Conservation (phyloP, 2,797 vertebrate species). For the Halcyon chelicuti region DNA sequence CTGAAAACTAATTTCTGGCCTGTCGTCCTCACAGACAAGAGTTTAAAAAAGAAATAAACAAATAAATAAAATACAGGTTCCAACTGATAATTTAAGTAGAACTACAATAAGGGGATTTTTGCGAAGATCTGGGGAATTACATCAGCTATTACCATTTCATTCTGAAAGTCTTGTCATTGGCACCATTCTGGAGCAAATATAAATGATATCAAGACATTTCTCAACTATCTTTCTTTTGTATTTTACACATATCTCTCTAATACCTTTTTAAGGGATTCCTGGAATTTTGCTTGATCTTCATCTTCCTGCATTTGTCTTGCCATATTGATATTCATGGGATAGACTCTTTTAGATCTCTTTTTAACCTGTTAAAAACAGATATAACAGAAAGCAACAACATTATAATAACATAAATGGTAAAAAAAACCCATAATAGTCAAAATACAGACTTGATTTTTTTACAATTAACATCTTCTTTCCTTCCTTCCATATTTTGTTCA, state of each 20-base stretch:
- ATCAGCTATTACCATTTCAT: not conserved
- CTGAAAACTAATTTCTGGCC: not conserved
- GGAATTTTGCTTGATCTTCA: not conserved
- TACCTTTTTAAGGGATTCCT: not conserved
- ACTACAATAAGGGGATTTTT: not conserved
- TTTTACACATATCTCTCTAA: not conserved
- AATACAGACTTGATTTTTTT: not conserved
- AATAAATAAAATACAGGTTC: not conserved
- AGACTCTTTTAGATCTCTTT: not conserved
- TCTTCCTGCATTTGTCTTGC: not conserved
- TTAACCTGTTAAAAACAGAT: not conserved
- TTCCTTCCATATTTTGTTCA: constrained; percentile 64
- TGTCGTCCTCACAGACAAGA: not conserved
- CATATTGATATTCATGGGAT: not conserved
- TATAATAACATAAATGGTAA: not conserved
- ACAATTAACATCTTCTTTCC: not conserved
- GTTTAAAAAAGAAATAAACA: not conserved
- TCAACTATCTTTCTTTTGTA: not conserved
- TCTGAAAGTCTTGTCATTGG: not conserved
- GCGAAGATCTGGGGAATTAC: not conserved
- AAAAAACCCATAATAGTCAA: not conserved
- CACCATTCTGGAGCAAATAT: not conserved
- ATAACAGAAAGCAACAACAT: not conserved
- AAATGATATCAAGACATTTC: not conserved
- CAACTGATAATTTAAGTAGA: not conserved